These are phyloP conservation scores for Tapirus indicus DNA, from an alignment of 2,797 vertebrate species.

Conservation along the genomic window DNA sequence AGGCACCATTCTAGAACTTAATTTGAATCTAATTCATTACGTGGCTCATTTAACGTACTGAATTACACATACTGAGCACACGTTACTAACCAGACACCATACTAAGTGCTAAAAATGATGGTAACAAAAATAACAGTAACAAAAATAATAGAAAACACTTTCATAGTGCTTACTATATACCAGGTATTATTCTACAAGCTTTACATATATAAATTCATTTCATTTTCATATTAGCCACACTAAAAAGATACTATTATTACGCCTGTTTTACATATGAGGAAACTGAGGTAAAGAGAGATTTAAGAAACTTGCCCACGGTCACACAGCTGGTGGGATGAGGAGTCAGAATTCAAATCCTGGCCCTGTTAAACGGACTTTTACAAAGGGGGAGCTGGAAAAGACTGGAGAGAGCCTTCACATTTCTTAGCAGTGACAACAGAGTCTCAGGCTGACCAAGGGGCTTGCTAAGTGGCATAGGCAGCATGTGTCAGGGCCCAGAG, in stretches of 20 bases:
- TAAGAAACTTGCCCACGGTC: neutral
- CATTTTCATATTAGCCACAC: neutral
- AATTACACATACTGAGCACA: neutral
- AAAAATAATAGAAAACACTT: neutral
- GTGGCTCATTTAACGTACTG: neutral
- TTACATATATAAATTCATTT: neutral
- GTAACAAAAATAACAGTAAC: neutral
- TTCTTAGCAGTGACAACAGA: neutral
- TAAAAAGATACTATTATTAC: neutral
- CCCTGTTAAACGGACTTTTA: neutral
- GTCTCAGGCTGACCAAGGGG: neutral
- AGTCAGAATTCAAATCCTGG: neutral
- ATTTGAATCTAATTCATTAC: neutral
- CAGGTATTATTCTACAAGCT: neutral
- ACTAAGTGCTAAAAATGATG: neutral
- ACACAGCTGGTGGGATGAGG: neutral
- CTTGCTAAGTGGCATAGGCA: neutral
- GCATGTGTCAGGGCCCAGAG: fast-evolving
- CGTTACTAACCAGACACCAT: neutral
- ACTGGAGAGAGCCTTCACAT: neutral
- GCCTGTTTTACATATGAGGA: neutral
- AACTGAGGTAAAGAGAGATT: neutral
- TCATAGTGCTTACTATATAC: neutral
- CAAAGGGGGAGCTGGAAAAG: neutral
- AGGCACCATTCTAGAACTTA: neutral